Conservation (phyloP, 2,113 vertebrate genomes). For the Mungos mungo region DNA sequence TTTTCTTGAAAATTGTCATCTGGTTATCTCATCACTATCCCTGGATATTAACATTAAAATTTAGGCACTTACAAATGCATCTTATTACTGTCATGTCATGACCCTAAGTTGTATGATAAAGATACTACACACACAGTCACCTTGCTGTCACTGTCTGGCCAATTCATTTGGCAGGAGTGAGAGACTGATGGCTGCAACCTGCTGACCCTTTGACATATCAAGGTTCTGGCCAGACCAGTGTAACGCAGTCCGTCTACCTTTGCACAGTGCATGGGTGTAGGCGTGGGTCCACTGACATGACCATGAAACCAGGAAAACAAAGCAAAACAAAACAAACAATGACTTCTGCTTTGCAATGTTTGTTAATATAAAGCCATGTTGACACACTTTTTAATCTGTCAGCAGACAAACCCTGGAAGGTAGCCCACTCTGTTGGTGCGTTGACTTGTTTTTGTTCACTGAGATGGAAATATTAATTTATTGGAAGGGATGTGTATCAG, state of each 20-base stretch:
- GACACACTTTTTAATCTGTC: conserved; percentile 72
- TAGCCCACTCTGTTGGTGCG: not conserved
- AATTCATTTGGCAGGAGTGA: not conserved
- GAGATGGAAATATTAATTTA: conserved; percentile 46
- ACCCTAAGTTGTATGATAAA: not conserved
- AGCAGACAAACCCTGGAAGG: conserved; percentile 62
- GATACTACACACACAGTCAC: not conserved
- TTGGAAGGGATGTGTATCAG: not conserved
- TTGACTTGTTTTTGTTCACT: conserved; percentile 55
- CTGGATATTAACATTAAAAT: conserved; percentile 2
- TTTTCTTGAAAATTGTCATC: not conserved
- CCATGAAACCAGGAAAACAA: not conserved
- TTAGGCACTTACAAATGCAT: not conserved
- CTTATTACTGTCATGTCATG: not conserved
- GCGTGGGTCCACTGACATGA: not conserved
- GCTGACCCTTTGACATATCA: not conserved
- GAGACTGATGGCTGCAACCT: not conserved
- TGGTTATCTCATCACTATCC: not conserved
- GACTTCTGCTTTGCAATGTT: conserved; percentile 38
- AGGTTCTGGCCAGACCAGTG: not conserved
- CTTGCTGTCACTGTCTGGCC: not conserved
- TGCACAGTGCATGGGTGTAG: not conserved
- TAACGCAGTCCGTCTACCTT: not conserved
- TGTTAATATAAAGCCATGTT: conserved; percentile 59
- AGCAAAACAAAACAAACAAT: conserved; percentile 50